Base-by-base conservation (phyloP, 2,888 invertebrate genomes). In the Gnatocerus cornutus region DNA sequence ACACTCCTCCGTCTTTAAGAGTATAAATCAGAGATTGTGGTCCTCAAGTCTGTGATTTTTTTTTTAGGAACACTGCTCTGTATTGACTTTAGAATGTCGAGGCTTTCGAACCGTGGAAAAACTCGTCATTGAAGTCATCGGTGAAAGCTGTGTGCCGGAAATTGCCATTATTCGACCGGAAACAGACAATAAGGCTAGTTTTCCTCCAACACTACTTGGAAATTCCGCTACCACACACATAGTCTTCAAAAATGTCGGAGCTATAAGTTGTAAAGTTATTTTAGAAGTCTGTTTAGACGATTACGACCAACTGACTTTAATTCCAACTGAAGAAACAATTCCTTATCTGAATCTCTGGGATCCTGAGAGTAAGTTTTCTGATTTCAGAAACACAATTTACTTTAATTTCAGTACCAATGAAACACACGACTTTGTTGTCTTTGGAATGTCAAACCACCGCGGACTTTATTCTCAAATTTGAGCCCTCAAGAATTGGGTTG, bases 81-180 rank as follows among this genome's bases (percentile, higher is more conserved):
- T 65, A 39, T 21, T 56, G 37, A 63, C 53, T 1, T 27, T 62
- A 1, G 43, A 45, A 27, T 62, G 62, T 43, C 6, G 30, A 9
- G 46, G 48, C 3, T 55, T 43, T 13, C 43, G 16, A 9, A 37
- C 50, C 12, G 45, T 33, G 7, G 43, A 67, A 13, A 9, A 5
- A 43, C 71, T 83, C 1, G 64, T 63, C 2, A 70, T 87, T 10
- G 77, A 80, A 52, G 68, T 87, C 37, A 70, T 72, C 10, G 87
- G 87, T 0, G 84, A 85, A 71, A 83, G 85, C 33, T 83, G 82
- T 59, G 79, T 87, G 6, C 87, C 87, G n/a, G 83, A 85, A 79
- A 79, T 87, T 37, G 67, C 71, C 10, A 65, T 87, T 13, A 58
- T 83, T 3, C 77, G 85, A 16, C 86, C 87, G 0, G 37, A 56